Evolutionary conservation across 2,113 vertebrate species (phyloP).

Genomic region (Scartelaos histophorus): DNA sequence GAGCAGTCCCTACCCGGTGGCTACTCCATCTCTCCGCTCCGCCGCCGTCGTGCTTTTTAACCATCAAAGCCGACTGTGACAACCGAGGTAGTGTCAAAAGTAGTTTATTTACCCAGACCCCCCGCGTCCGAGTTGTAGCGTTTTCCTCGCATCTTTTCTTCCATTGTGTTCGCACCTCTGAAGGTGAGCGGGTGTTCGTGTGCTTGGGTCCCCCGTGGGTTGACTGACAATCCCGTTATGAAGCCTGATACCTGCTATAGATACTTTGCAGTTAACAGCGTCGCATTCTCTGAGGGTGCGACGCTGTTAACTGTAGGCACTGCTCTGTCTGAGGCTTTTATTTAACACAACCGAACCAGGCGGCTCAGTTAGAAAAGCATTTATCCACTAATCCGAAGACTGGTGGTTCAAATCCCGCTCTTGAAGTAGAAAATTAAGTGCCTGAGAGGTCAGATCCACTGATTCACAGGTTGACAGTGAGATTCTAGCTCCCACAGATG

Average conservation of each 20-base stretch:
- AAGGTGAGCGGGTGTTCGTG: conserved; percentile 44
- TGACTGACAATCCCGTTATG: conserved; percentile 74
- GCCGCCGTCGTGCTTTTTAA: conserved; percentile 39
- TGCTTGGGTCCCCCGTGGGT: conserved; percentile 40
- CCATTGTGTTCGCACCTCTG: conserved; percentile 56
- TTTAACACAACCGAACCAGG: too few species aligned
- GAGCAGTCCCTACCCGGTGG: conserved; percentile 40
- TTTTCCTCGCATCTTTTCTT: conserved; percentile 36
- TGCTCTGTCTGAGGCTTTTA: too few species aligned
- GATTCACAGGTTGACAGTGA: too few species aligned
- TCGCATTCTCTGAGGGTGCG: too few species aligned
- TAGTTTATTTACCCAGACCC: conserved; percentile 54
- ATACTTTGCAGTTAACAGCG: too few species aligned
- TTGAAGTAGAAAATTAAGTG: too few species aligned
- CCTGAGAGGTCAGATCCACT: too few species aligned
- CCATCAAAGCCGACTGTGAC: conserved; percentile 51
- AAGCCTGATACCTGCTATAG: conserved; percentile 64
- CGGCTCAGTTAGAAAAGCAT: too few species aligned
- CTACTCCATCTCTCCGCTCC: conserved; percentile 5
- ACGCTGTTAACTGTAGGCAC: too few species aligned
- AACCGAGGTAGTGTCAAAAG: conserved; percentile 59
- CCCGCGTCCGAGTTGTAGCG: conserved; percentile 52
- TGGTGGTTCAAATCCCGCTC: too few species aligned
- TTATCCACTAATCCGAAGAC: too few species aligned
- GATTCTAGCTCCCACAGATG: too few species aligned